These are phyloP conservation scores for Stramonita haemastoma DNA, from an alignment of 2,888 invertebrate species.

Conservation along the genomic window DNA sequence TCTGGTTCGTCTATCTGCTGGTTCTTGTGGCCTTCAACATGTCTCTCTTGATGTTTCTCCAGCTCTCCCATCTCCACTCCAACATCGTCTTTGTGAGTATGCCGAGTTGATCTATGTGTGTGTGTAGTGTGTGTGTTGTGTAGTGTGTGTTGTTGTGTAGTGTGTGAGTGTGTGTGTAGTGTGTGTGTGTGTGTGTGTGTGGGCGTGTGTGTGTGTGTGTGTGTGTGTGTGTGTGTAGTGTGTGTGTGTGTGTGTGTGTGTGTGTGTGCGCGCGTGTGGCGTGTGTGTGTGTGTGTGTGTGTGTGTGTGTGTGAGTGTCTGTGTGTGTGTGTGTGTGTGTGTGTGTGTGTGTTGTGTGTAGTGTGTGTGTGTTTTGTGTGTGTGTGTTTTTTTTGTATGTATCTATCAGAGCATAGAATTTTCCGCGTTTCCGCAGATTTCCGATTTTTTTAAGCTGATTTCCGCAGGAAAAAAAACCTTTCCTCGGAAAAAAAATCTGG, in stretches of 20 bases:
- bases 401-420: no score
- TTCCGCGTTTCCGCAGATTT: no score
- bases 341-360: neutral
- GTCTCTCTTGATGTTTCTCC: slow-evolving; percentile 59
- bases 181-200: neutral
- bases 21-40: slow-evolving; percentile 59
- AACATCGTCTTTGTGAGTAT: slow-evolving; percentile 59
- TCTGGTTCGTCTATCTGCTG: slow-evolving; percentile 67
- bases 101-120: neutral
- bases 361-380: no score
- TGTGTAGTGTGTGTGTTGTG: neutral
- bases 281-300: neutral
- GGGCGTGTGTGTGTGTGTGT: neutral
- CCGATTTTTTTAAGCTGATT: no score
- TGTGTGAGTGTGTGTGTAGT: neutral
- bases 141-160: no score
- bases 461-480: no score
- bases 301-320: neutral
- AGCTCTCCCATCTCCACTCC: slow-evolving; percentile 59
- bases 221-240: neutral
- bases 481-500: no score
- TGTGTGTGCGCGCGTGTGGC: no score
- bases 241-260: neutral
- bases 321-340: neutral
- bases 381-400: no score